Evolutionary conservation across 2,797 vertebrate genomes (phyloP), one percentile per base, ranked within the genome.

Genomic region (Mormyrus proboscirostris): DNA sequence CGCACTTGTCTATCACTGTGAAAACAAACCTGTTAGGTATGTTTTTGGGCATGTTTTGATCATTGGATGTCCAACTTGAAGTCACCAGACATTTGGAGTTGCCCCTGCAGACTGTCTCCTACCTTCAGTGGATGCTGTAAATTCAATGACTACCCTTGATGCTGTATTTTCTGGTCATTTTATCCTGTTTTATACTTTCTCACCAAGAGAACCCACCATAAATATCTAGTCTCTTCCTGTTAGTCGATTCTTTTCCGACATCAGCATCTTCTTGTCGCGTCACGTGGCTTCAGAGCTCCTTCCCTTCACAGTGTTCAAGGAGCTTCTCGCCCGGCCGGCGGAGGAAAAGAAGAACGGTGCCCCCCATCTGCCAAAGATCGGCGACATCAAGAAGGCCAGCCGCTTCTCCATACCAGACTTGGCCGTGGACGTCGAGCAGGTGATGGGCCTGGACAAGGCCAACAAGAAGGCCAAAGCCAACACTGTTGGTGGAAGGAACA

Each of bases 1-100:
- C 99, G 29, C 99, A 99, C 94, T 94, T 99, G 93, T 99, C 99
- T 90, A 99, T 99, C 96, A 99, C 98, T 98, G 99, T 99, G 97
- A 99, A 99, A 97, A 99, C 98, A 86, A 99, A 99, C 92, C 96
- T 99, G 91, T 96, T 99, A 95, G 98, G 99, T 99, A 95, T 96
- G 95, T 51, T 38, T 38, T 85, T 22, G 76, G 38, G 14, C 16
- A 44, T 57, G 51, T n/a, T 87, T 62, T 55, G 14, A 33, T 57
- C 2, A 14, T 49, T 1, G 1, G 10, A 87, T 87, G 29, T 59
- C 51, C 44, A 51, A 33, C 47, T 49, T 84, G 9, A 49, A 85
- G 49, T 47, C 25, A 53, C 47, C 49, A 25, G 29, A n/a, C 53
- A 41, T n/a, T 62, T 51, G 47, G 7, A 51, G 82, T 51, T 84